Percentiles rank a stretch among this genome's conserved stretches.
phyloP scores from a whole-genome alignment of 2,113 vertebrate genomes.

The Elgaria multicarinata region DNA sequence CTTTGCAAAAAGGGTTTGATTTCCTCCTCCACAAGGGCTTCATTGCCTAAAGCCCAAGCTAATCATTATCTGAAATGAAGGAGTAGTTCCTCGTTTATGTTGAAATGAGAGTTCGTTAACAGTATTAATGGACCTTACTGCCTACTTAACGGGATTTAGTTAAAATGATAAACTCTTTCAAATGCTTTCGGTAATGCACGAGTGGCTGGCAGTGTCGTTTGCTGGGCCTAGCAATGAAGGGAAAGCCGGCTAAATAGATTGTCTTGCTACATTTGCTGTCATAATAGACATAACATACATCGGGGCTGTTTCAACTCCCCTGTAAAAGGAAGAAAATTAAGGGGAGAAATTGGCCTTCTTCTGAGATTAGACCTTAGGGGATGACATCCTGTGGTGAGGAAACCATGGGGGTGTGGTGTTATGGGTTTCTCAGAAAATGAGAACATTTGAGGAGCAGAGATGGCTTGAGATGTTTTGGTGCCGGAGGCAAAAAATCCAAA shows the following conservation, averaged over 20 bases:
- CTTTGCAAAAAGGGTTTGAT: constrained; percentile 46
- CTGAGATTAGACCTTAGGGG: neutral
- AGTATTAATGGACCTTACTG: constrained; percentile 53
- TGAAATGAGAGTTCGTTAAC: constrained; percentile 53
- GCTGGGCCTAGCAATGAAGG: constrained; percentile 4
- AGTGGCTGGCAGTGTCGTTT: neutral
- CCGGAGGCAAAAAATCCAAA: neutral
- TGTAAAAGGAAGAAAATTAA: neutral
- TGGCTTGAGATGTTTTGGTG: neutral
- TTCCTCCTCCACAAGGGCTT: neutral
- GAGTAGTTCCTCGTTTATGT: constrained; percentile 44
- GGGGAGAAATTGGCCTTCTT: neutral
- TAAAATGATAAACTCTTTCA: constrained; percentile 50
- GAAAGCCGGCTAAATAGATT: constrained; percentile 16
- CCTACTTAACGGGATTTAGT: constrained; percentile 28
- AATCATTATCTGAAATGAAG: constrained; percentile 49
- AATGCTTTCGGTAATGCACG: constrained; percentile 34
- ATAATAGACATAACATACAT: neutral
- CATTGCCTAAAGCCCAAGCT: constrained; percentile 46
- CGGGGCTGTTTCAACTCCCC: neutral
- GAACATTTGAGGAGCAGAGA: neutral
- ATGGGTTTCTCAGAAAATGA: neutral
- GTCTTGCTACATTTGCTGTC: constrained; percentile 10
- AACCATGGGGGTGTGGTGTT: neutral
- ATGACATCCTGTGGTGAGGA: neutral